Conservation (phyloP, 2,113 vertebrate genomes). For the Mus pahari region DNA sequence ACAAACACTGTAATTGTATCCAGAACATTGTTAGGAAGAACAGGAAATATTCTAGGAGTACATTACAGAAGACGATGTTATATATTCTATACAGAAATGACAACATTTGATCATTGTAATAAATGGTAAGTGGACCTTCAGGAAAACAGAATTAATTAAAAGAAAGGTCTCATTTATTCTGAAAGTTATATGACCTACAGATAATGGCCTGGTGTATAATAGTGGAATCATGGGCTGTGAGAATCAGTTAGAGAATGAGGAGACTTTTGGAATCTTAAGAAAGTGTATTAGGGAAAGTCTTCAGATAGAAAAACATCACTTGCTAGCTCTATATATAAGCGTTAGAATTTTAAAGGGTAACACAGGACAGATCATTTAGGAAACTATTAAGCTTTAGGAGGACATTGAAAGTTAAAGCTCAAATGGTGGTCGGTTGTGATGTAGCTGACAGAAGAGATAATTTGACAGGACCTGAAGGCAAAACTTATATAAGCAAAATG, state of each 20-base stretch:
- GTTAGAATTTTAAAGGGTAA: neutral
- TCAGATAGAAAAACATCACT: neutral
- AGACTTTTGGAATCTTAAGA: neutral
- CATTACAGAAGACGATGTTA: neutral
- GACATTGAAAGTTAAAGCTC: neutral
- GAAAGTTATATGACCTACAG: neutral
- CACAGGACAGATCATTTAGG: neutral
- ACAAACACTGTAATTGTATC: neutral
- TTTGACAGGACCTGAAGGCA: neutral
- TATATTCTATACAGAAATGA: neutral
- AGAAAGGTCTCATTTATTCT: neutral
- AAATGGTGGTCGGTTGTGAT: neutral
- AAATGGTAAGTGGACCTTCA: neutral
- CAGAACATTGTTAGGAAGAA: neutral
- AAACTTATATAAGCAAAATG: neutral
- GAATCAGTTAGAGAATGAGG: neutral
- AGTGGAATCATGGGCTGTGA: fast-evolving
- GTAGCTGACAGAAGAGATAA: neutral
- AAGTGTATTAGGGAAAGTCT: neutral
- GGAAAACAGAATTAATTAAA: neutral
- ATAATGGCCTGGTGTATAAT: neutral
- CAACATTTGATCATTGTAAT: neutral
- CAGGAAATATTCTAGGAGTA: neutral
- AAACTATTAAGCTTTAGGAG: neutral
- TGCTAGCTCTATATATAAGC: neutral